Conservation (phyloP, 2,888 invertebrate genomes). For the Hesperia comma region DNA sequence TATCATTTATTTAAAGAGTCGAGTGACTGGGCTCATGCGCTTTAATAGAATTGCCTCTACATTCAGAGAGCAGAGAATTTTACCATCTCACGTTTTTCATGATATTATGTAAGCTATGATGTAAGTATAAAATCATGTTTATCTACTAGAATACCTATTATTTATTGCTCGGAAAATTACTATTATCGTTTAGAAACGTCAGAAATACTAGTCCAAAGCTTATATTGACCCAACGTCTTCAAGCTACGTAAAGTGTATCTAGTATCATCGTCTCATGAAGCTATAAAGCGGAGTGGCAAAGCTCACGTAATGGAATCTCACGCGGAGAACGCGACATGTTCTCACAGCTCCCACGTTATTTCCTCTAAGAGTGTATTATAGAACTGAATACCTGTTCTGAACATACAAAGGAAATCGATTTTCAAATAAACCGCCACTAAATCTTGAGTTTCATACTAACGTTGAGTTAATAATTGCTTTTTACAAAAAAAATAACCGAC, state of each 20-base stretch:
- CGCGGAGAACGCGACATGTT: constrained; percentile 46
- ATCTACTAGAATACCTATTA: too few species aligned
- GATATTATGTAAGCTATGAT: too few species aligned
- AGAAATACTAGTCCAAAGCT: neutral
- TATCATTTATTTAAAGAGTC: constrained; percentile 50
- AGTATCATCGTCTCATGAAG: constrained; percentile 16
- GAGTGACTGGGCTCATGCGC: constrained; percentile 44
- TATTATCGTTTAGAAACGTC: neutral
- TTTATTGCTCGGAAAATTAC: too few species aligned
- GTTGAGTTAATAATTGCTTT: neutral
- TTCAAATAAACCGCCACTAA: constrained; percentile 10
- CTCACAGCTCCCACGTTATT: constrained; percentile 55
- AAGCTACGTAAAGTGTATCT: constrained; percentile 4
- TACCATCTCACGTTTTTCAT: neutral
- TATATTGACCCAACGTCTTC: neutral
- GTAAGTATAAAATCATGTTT: too few species aligned
- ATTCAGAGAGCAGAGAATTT: constrained; percentile 45
- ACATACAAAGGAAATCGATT: constrained; percentile 14
- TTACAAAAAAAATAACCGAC: too few species aligned
- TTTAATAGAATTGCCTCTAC: constrained; percentile 60
- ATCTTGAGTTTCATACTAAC: neutral
- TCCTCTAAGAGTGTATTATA: constrained; percentile 28
- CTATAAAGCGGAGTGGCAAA: constrained; percentile 16
- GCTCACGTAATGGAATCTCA: constrained; percentile 11
- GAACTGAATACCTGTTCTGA: constrained; percentile 12